phyloP scores from a whole-genome alignment of 1,140 invertebrate genomes.

The Drosophila pallidifrons region DNA sequence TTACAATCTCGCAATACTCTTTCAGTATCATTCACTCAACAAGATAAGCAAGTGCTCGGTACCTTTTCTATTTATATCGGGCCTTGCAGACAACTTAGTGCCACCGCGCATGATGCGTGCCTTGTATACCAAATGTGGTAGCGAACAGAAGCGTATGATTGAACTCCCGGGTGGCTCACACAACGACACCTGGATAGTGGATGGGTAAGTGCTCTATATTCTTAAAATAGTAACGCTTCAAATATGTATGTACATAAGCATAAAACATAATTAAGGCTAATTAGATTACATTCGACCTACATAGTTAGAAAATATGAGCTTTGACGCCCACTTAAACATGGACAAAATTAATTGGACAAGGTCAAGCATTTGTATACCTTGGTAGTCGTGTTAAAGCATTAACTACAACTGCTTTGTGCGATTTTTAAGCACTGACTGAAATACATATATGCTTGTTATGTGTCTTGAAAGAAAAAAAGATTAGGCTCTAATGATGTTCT shows the following conservation, averaged over 20 bases:
- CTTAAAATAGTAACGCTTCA: background rate
- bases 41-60: conserved; percentile 89
- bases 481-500: no score
- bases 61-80: conserved; percentile 92
- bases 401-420: no score
- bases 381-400: no score
- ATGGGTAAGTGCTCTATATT: conserved; percentile 59
- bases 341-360: background rate
- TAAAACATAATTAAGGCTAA: conserved; percentile 19
- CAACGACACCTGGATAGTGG: conserved; percentile 93
- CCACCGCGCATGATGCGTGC: conserved; percentile 93
- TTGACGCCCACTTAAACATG: background rate
- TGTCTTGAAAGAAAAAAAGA: no score
- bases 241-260: background rate
- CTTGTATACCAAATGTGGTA: conserved; percentile 90
- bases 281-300: background rate
- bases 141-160: conserved; percentile 89
- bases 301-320: background rate
- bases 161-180: conserved; percentile 92
- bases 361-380: background rate
- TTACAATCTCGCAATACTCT: background rate
- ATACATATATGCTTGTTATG: no score
- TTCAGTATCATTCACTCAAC: conserved; percentile 81
- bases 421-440: no score
- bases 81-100: conserved; percentile 93